These are phyloP conservation scores for Anoura caudifer DNA, from an alignment of 2,113 vertebrate species.

Conservation along the genomic window DNA sequence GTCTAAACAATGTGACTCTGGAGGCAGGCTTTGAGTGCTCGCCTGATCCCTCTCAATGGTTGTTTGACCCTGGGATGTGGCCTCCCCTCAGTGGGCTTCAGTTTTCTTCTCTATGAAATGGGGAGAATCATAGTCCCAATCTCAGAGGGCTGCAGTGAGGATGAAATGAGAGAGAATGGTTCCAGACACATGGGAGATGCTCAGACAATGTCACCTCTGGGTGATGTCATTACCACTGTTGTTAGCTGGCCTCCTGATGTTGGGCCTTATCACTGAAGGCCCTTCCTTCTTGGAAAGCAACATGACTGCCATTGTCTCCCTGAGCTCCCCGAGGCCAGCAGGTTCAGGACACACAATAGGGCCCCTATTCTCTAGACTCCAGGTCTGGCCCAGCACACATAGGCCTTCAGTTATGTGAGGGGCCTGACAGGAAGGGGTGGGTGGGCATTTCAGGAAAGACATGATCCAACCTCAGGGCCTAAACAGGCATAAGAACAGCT, in stretches of 20 bases:
- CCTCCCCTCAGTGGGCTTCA: background rate
- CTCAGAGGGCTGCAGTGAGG: background rate
- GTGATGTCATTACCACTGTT: background rate
- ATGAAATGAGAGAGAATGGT: background rate
- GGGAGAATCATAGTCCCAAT: background rate
- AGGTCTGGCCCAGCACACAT: background rate
- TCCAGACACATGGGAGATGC: background rate
- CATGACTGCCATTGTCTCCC: background rate
- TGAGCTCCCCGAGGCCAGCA: background rate
- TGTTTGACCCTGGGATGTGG: no score
- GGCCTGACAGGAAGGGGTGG: background rate
- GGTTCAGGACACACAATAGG: background rate
- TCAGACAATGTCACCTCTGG: background rate
- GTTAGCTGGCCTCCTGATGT: background rate
- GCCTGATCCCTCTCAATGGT: background rate
- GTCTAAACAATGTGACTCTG: background rate
- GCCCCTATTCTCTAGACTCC: background rate
- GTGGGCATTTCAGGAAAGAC: background rate
- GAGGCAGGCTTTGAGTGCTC: background rate
- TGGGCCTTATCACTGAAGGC: slow-evolving; percentile 1
- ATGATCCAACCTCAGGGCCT: background rate
- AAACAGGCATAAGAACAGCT: background rate
- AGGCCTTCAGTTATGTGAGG: background rate
- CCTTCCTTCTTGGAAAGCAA: background rate
- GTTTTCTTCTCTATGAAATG: background rate